phyloP scores from a whole-genome alignment of 1,140 invertebrate species.

The Battus philenor region DNA sequence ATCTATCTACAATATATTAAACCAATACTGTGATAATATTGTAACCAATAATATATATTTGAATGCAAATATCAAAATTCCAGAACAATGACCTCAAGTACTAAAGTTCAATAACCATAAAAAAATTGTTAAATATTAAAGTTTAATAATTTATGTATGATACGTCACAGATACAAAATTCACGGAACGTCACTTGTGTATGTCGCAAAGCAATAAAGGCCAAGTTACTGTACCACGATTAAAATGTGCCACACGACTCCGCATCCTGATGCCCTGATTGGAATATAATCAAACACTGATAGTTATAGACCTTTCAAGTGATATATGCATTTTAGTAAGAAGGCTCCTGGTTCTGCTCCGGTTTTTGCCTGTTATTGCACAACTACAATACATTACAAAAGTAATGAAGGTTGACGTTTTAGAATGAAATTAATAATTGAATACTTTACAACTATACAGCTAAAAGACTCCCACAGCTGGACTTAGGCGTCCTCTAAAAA shows the following conservation, averaged over 20 bases:
- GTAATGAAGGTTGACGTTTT: constrained; percentile 40
- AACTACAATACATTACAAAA: constrained; percentile 32
- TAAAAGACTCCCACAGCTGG: no score
- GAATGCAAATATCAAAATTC: no score
- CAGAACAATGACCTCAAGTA: neutral
- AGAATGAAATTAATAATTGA: constrained; percentile 26
- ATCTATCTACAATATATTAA: no score
- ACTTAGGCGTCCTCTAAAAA: no score
- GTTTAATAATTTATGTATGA: constrained; percentile 23
- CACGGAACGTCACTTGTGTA: constrained; percentile 32
- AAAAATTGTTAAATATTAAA: constrained; percentile 14
- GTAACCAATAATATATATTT: no score
- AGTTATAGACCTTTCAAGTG: constrained; percentile 18
- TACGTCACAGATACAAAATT: constrained; percentile 24
- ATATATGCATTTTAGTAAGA: neutral
- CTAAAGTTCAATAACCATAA: constrained; percentile 27
- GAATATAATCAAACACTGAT: constrained; percentile 39
- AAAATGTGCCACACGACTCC: constrained; percentile 34
- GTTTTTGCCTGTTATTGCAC: constrained; percentile 7
- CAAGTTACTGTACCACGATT: constrained; percentile 56
- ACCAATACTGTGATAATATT: no score
- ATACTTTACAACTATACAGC: no score
- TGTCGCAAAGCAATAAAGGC: constrained; percentile 43
- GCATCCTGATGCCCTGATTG: constrained; percentile 48
- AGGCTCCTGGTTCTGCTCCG: constrained; percentile 19